Evolutionary conservation across 2,888 invertebrate species (phyloP).

Genomic region (Chrysodeixis includens): DNA sequence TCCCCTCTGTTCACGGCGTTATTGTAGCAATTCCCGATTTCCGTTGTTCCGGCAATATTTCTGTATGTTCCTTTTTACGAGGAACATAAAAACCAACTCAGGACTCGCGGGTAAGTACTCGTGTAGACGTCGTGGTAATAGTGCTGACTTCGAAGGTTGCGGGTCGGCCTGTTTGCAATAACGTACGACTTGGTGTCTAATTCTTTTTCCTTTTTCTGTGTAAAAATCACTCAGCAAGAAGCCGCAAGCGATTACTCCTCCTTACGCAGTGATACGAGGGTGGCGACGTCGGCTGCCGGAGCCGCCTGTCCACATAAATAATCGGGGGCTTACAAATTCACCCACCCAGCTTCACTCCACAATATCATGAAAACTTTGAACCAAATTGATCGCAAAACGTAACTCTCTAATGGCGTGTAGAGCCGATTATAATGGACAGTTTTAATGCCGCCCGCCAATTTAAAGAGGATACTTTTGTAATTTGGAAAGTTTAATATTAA

Average conservation of each 20-base stretch:
- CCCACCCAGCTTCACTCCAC: conserved; percentile 66
- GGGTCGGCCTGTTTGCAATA: conserved; percentile 74
- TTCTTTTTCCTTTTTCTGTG: conserved; percentile 82
- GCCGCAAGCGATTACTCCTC: conserved; percentile 84
- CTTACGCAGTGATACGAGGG: conserved; percentile 78
- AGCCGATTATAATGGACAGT: conserved; percentile 62
- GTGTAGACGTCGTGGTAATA: conserved; percentile 43
- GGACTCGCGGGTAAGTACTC: conserved; percentile 68
- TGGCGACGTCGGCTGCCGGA: conserved; percentile 65
- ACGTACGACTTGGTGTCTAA: conserved; percentile 79
- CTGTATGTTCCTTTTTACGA: conserved; percentile 77
- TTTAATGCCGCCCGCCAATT: conserved; percentile 50
- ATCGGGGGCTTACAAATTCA: conserved; percentile 83
- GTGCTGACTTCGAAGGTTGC: conserved; percentile 57
- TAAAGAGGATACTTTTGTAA: conserved; percentile 32
- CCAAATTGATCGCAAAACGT: conserved; percentile 77
- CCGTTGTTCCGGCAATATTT: conserved; percentile 72
- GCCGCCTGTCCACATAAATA: conserved; percentile 80
- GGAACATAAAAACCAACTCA: conserved; percentile 77
- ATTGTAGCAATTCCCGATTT: conserved; percentile 74
- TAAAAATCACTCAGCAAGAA: conserved; percentile 82
- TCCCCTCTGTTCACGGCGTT: conserved; percentile 62
- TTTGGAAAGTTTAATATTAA: conserved; percentile 51
- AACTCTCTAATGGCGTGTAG: conserved; percentile 68
- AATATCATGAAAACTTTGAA: conserved; percentile 77